Conservation (phyloP, 2,113 vertebrate species). For the Otocyon megalotis region DNA sequence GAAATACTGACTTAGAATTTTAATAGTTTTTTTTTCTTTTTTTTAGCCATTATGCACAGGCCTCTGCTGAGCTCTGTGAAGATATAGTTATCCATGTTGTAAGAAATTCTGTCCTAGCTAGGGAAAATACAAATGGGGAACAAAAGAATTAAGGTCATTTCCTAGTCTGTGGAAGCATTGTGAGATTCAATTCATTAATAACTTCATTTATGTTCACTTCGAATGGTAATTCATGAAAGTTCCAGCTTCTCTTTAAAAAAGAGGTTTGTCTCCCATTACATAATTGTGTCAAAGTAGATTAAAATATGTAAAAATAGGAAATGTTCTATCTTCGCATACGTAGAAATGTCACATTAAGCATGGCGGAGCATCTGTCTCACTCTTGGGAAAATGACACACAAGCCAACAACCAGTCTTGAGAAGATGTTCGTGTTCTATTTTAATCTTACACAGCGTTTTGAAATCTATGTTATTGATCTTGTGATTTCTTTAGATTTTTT, state of each 20-base stretch:
- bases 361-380: not conserved
- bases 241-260: not conserved
- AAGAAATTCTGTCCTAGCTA: not conserved
- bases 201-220: slow-evolving; percentile 2
- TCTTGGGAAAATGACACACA: not conserved
- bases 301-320: slow-evolving; percentile 44
- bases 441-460: not conserved
- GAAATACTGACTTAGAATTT: not conserved
- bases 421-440: not conserved
- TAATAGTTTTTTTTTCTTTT: not conserved
- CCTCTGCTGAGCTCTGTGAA: not conserved
- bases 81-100: not conserved
- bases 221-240: not conserved
- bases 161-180: not conserved
- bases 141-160: not conserved
- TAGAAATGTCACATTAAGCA: not conserved
- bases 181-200: not conserved
- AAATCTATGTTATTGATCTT: not conserved
- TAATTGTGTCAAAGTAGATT: slow-evolving; percentile 55
- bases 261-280: slow-evolving; percentile 15
- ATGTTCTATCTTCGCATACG: not conserved
- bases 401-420: not conserved
- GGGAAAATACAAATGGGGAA: not conserved
- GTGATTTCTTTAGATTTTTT: not conserved
- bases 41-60: not conserved